Evolutionary conservation across 2,888 invertebrate species (phyloP).

Genomic region (Cheilosia vernalis): DNA sequence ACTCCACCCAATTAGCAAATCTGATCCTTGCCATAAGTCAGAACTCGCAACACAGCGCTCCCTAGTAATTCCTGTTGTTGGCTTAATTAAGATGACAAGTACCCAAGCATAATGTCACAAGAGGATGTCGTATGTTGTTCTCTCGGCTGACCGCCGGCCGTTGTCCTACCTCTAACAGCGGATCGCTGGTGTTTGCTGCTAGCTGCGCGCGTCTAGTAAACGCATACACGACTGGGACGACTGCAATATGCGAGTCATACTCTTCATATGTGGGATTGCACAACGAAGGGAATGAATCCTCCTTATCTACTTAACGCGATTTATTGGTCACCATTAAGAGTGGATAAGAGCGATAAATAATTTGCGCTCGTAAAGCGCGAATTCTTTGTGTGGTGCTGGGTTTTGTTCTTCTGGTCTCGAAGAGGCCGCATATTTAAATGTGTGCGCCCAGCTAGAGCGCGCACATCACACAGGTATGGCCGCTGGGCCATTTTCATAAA

Average conservation of each 20-base stretch:
- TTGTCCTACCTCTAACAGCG: no score
- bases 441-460: slow-evolving; percentile 42
- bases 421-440: slow-evolving; percentile 36
- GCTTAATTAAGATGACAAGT: slow-evolving; percentile 75
- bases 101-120: slow-evolving; percentile 73
- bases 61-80: slow-evolving; percentile 74
- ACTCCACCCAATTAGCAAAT: slow-evolving; percentile 71
- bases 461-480: slow-evolving; percentile 62
- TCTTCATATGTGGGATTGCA: slow-evolving; percentile 58
- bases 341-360: slow-evolving; percentile 75
- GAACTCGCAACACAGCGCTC: slow-evolving; percentile 48
- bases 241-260: slow-evolving; percentile 27
- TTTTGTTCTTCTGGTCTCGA: slow-evolving; percentile 18
- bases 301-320: slow-evolving; percentile 76
- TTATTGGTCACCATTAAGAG: slow-evolving; percentile 75
- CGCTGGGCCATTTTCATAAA: slow-evolving; percentile 56
- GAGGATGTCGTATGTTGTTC: slow-evolving; percentile 65
- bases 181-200: background rate
- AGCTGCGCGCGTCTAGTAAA: slow-evolving; percentile 1
- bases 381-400: slow-evolving; percentile 57
- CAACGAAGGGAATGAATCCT: slow-evolving; percentile 66
- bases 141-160: slow-evolving; percentile 13
- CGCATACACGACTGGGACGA: background rate
- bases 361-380: slow-evolving; percentile 73
- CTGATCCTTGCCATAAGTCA: slow-evolving; percentile 65